Evolutionary conservation across 2,797 vertebrate genomes (phyloP), one percentile per base, ranked within the genome.

Genomic region (Mareca penelope): DNA sequence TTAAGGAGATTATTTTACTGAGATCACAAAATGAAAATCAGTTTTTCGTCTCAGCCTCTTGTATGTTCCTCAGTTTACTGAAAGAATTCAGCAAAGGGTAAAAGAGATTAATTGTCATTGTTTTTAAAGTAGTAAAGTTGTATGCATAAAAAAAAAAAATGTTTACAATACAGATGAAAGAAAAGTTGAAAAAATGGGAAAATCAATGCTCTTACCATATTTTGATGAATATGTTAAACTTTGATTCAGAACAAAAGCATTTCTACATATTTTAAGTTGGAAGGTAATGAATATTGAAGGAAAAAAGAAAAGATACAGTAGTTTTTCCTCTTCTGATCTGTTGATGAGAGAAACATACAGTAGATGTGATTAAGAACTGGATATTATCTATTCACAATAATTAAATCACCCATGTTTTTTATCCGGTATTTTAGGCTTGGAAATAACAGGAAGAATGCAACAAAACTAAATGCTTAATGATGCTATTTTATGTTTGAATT

Each of bases 11-110:
- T 95, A 77, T 46, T 95, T 94, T 91, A 85, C 78, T 94, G 81
- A 94, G 88, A 92, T 69, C 67, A 93, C 84, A 93, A 96, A 92
- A 79, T 37, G 50, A 92, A 94, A 92, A 93, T 59, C 60, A 84
- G 48, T 60, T 95, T 95, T 89, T 94, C 72, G 82, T 91, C 82
- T 95, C 87, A 80, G 31, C 82, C 73, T 92, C 79, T 69, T 65
- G 68, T 67, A 88, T 73, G 31, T 53, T 86, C 10, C 8, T 94
- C 88, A 95, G 91, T 92, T 89, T 95, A 92, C 79, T 79, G 81
- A 94, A 94, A 85, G 77, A 91, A 88, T 88, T 75, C 64, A 42
- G 9, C 10, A 84, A 89, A 70, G 72, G 88, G 55, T 69, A 89
- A 94, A 93, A 91, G 44, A 94, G 73, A 94, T 95, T 89, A 1